These are phyloP conservation scores for Tinea pellionella DNA, from an alignment of 2,888 invertebrate species.

Conservation along the genomic window DNA sequence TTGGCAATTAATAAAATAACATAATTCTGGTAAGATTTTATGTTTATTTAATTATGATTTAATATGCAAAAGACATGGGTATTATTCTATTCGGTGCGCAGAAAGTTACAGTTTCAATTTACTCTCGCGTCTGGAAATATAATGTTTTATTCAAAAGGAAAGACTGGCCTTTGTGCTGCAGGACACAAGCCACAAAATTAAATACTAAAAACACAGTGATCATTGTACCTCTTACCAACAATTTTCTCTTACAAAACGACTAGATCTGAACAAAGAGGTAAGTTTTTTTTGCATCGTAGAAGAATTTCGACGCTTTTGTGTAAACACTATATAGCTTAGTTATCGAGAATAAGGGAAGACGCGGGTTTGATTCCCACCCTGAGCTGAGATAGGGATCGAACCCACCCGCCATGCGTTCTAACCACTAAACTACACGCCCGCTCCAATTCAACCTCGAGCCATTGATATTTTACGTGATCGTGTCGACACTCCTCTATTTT, in stretches of 20 bases:
- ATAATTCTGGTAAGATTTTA: background rate
- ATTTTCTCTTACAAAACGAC: background rate
- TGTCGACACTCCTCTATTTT: too few relatives aligned
- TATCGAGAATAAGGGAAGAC: too few relatives aligned
- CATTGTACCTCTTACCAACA: slow-evolving; percentile 24
- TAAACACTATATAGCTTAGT: too few relatives aligned
- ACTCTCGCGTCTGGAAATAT: slow-evolving; percentile 23
- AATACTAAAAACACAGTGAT: slow-evolving; percentile 55
- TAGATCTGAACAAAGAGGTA: background rate
- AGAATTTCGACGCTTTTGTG: too few relatives aligned
- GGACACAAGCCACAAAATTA: slow-evolving; percentile 46
- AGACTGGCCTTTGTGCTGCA: slow-evolving; percentile 54
- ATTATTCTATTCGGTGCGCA: background rate
- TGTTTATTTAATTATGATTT: background rate
- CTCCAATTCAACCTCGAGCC: too few relatives aligned
- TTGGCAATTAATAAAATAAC: too few relatives aligned
- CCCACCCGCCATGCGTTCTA: too few relatives aligned
- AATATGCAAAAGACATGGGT: slow-evolving; percentile 6
- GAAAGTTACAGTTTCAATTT: slow-evolving; percentile 9
- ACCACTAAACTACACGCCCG: too few relatives aligned
- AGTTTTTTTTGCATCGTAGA: too few relatives aligned
- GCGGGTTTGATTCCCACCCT: too few relatives aligned
- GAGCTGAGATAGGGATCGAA: too few relatives aligned
- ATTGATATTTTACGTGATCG: too few relatives aligned
- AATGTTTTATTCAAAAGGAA: slow-evolving; percentile 57